Evolutionary conservation across 1,140 invertebrate genomes (phyloP), one percentile per base, ranked within the genome.

Genomic region (Lucilia cuprina): DNA sequence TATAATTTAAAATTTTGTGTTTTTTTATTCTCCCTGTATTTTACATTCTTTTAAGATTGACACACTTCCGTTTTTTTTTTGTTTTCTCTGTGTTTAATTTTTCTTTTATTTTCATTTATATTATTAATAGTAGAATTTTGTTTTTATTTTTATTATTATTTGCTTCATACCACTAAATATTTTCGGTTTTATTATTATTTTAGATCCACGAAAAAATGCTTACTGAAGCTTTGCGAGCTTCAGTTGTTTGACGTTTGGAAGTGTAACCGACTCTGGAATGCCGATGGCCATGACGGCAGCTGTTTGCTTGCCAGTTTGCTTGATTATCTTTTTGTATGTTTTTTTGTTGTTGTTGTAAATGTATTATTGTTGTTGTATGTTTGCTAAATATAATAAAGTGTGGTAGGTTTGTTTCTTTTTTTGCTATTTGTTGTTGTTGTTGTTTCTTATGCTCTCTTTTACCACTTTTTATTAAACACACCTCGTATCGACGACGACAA

Each of bases 191-290:
- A 9, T 78, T 78, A 47, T 78, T 30, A 30, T 30, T 30, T 30
- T 30, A 30, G 35, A 34, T 80, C 77, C 77, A 80, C 77, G 77
- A 47, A 49, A 49, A 50, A 82, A 41, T 65, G 41, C 19, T 50
- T 25, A 9, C 9, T 47, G 77, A 80, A 80, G 77, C 77, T 80
- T 49, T 80, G 77, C 77, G 77, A 80, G 77, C 77, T 80, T 80
- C 77, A 80, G 77, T 80, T 80, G 77, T 50, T 80, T 80, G 77
- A 80, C 77, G 77, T 80, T 49, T 80, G 77, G 77, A 78, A 80
- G 77, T 80, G 77, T 80, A 80, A 80, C 77, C 77, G 77, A 80
- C 77, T 80, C 77, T 80, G 77, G 77, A 80, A 80, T 80, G 77
- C 77, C 77, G 77, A 80, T 80, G 77, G 77, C 77, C 77, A 80